phyloP scores from a whole-genome alignment of 2,888 invertebrate species.

The Drosophila acutilabella region DNA sequence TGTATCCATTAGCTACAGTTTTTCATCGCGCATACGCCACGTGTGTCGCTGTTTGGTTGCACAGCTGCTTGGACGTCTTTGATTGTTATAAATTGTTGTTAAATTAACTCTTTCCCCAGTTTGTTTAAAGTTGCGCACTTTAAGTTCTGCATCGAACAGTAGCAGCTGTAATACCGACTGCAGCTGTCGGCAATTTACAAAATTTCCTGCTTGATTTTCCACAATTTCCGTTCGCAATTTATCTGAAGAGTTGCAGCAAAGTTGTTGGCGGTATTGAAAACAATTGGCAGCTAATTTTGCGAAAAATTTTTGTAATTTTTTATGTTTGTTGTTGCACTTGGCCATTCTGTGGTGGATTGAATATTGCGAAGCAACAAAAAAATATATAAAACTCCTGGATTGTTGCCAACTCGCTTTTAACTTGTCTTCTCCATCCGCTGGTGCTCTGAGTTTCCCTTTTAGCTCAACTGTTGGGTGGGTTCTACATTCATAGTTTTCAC shows the following conservation, averaged over 20 bases:
- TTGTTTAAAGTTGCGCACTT: conserved; percentile 51
- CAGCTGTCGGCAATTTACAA: conserved; percentile 59
- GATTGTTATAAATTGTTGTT: conserved; percentile 70
- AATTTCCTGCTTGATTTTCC: conserved; percentile 71
- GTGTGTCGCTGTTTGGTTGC: conserved; percentile 34
- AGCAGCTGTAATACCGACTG: conserved; percentile 31
- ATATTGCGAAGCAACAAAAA: conserved; percentile 15
- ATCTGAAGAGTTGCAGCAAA: conserved; percentile 46
- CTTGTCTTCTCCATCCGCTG: not conserved
- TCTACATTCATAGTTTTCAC: conserved; percentile 40
- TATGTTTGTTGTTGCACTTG: conserved; percentile 37
- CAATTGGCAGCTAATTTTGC: conserved; percentile 79
- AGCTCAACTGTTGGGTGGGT: conserved; percentile 10
- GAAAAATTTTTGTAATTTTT: conserved; percentile 69
- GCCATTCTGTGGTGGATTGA: conserved; percentile 34
- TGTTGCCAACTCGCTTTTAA: conserved; percentile 34
- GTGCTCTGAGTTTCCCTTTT: conserved; percentile 1
- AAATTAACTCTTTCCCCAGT: conserved; percentile 22
- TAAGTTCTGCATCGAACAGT: conserved; percentile 7
- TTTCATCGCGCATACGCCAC: conserved; percentile 64
- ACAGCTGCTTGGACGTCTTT: conserved; percentile 49
- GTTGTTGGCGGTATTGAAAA: conserved; percentile 70
- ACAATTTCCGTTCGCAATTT: conserved; percentile 71
- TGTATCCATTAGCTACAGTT: conserved; percentile 55
- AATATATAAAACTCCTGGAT: conserved; percentile 35